A percentile compares a stretch with the other conserved stretches of the same genome.
Conservation (phyloP, 2,113 vertebrate genomes). For the Choloepus hoffmanni region DNA sequence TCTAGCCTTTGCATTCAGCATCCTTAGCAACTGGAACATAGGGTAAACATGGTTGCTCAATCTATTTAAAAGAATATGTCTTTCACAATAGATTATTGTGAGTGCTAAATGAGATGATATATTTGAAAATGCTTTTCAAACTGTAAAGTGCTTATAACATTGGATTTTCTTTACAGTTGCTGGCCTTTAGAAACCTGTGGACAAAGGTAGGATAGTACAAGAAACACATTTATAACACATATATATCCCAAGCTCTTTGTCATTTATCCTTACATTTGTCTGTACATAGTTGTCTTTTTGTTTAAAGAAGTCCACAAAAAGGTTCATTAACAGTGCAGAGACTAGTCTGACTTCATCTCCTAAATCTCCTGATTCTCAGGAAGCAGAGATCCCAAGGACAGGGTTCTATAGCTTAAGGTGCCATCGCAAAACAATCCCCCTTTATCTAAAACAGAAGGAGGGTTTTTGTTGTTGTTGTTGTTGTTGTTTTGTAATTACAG, state of each 20-base stretch:
- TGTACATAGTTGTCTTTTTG: not conserved
- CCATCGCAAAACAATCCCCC: not conserved
- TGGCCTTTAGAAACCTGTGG: not conserved
- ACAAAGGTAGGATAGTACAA: not conserved
- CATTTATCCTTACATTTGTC: not conserved
- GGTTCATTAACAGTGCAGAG: not conserved
- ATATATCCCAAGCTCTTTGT: not conserved
- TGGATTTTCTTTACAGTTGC: not conserved
- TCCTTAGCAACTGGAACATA: too few species aligned
- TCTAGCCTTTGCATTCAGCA: too few species aligned
- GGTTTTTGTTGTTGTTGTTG: not conserved
- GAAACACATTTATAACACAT: not conserved
- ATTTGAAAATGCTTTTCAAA: slow-evolving; percentile 17
- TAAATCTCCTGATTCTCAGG: not conserved
- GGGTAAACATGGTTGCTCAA: not conserved
- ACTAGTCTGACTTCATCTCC: not conserved
- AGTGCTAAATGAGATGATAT: not conserved
- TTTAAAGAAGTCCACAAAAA: not conserved
- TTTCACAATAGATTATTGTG: not conserved
- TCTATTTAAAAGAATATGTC: not conserved
- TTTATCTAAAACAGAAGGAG: not conserved
- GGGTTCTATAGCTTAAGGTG: not conserved
- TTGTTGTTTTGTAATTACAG: slow-evolving; percentile 58
- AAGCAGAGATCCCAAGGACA: not conserved
- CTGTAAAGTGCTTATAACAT: not conserved